Evolutionary conservation across 2,888 invertebrate genomes (phyloP), one percentile per base, ranked within the genome.

Genomic region (Heteromyza rotundicornis): DNA sequence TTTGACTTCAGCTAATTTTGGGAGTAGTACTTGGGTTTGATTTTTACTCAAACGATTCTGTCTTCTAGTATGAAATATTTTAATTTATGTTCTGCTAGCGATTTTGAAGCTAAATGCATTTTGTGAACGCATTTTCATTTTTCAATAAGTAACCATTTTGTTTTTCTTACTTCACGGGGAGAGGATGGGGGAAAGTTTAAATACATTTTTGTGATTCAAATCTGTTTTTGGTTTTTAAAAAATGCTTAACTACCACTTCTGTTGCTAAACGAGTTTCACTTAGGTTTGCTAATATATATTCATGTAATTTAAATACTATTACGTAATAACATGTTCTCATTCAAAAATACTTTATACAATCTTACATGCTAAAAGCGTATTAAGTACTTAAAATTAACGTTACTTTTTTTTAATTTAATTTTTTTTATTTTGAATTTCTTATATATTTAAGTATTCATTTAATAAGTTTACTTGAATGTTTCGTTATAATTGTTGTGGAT

Each of bases 351-450:
- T 71, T 70, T 80, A 72, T 75, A 81, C 78, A 80, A 79, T 80
- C 82, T 82, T 82, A 82, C 65, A 65, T 72, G 73, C 80, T 82
- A 82, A 75, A 82, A 82, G 81, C 81, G 82, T 82, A 82, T 81
- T 80, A 77, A 78, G 80, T 81, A 80, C 81, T 80, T 80, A 80
- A 61, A 78, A 75, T 74, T 78, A 76, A 76, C 70, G 68, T 57
- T 62, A 58, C 63, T 68, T 66, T 63, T 62, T 64, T 63, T 66
- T 63, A 68, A 16, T 20, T 36, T 57, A 27, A 17, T 56, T 44
- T 20, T 8, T 56, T 12, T 44, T 44, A 22, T 16, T 40, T 20
- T 54, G 19, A 17, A 24, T 47, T 53, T 20, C 47, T 49, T 35
- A 16, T 35, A 54, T 35, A n/a, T 63, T 12, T n/a, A 20, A 58